Percentiles rank a stretch among this genome's conserved stretches.
Conservation (phyloP, 2,797 vertebrate genomes). For the Sebastes alutus region DNA sequence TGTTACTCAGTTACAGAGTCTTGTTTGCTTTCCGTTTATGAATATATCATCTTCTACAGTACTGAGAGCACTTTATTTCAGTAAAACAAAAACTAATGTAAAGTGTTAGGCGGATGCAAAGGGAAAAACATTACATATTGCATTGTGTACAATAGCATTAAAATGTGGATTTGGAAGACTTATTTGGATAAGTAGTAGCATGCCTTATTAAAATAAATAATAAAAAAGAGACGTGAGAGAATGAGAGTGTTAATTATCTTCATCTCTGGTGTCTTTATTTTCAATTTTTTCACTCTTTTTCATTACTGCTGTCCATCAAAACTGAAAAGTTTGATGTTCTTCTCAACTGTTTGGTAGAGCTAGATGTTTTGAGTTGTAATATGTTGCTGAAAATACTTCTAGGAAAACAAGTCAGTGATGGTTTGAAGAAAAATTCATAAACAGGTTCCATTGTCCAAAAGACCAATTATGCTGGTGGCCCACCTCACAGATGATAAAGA, state of each 20-base stretch:
- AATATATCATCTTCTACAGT: neutral
- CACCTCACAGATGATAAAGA: neutral
- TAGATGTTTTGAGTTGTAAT: neutral
- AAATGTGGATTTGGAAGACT: neutral
- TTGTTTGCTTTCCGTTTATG: neutral
- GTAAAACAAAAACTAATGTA: neutral
- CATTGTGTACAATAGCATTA: neutral
- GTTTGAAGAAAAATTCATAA: neutral
- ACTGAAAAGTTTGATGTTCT: neutral
- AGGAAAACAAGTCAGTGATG: neutral
- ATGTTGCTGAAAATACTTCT: neutral
- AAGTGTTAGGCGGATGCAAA: neutral
- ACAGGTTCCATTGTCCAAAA: neutral
- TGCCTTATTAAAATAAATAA: neutral
- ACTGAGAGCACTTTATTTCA: neutral
- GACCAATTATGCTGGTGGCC: neutral
- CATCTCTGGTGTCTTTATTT: neutral
- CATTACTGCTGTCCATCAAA: neutral
- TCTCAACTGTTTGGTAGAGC: neutral
- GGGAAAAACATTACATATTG: neutral
- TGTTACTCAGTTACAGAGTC: slow-evolving; percentile 1
- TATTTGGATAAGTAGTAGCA: neutral
- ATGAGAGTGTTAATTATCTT: neutral
- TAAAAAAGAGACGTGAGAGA: neutral
- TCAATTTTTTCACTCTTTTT: neutral